These are phyloP conservation scores for Drosophila sp. DNA, from an alignment of 1,140 invertebrate genomes.

Conservation along the genomic window DNA sequence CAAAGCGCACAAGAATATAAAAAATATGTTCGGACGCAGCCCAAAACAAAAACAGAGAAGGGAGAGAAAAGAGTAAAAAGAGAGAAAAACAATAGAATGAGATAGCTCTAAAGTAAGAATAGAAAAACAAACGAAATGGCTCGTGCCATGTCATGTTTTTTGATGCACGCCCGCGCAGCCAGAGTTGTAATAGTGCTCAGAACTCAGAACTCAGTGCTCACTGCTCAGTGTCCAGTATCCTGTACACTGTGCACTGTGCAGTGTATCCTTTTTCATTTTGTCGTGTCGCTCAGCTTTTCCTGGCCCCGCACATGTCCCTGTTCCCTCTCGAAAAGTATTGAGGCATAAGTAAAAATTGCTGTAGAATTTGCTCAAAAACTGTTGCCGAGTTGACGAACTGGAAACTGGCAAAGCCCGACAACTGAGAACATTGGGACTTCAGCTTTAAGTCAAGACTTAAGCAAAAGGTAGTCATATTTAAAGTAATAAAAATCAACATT, in stretches of 20 bases:
- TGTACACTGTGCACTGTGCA: slow-evolving; percentile 41
- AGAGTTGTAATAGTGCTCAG: no score
- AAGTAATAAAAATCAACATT: no score
- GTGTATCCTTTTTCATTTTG: slow-evolving; percentile 53
- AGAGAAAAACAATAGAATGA: slow-evolving; percentile 27
- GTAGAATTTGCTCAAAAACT: slow-evolving; percentile 69
- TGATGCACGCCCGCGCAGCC: slow-evolving; percentile 66
- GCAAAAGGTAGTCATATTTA: no score
- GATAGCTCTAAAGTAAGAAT: slow-evolving; percentile 60
- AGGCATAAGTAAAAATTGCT: slow-evolving; percentile 81
- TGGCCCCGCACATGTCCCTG: background rate
- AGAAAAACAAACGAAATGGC: slow-evolving; percentile 79
- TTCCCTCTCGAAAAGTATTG: slow-evolving; percentile 63
- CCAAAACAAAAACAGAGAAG: slow-evolving; percentile 39
- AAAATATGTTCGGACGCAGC: slow-evolving; percentile 52
- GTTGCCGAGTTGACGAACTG: slow-evolving; percentile 43
- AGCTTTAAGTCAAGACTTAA: slow-evolving; percentile 1
- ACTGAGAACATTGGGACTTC: slow-evolving; percentile 10
- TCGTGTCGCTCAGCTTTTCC: slow-evolving; percentile 51
- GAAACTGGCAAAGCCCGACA: slow-evolving; percentile 29
- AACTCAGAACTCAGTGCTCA: no score
- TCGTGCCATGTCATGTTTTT: slow-evolving; percentile 81
- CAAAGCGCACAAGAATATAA: slow-evolving; percentile 61
- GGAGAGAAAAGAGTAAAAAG: background rate
- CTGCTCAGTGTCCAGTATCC: no score